A percentile compares a stretch with the other conserved stretches of the same genome.
phyloP scores from a whole-genome alignment of 2,113 vertebrate species.

The Aramus guarauna region DNA sequence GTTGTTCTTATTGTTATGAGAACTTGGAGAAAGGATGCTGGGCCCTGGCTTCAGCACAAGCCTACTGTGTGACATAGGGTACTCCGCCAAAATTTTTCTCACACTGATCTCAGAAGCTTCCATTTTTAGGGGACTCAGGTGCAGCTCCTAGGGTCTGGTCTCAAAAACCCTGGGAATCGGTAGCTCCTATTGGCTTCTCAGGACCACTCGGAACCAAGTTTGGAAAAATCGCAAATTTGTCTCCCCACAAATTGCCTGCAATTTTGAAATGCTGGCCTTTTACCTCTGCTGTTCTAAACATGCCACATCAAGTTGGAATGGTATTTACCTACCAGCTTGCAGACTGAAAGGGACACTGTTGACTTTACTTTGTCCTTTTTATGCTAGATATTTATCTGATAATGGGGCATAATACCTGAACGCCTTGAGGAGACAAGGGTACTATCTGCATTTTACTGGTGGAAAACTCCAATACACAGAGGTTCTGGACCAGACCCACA shows the following conservation, averaged over 20 bases:
- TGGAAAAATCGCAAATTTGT: neutral
- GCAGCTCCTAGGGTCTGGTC: neutral
- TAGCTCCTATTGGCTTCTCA: neutral
- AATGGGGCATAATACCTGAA: neutral
- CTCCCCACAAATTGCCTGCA: neutral
- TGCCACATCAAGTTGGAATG: neutral
- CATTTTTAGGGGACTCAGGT: neutral
- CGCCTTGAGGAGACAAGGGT: neutral
- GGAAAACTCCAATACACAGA: neutral
- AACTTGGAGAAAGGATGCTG: constrained; percentile 64
- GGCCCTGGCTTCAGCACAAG: constrained; percentile 46
- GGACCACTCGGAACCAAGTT: neutral
- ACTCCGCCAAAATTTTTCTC: constrained; percentile 41
- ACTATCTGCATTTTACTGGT: neutral
- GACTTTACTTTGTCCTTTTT: neutral
- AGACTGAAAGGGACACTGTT: neutral
- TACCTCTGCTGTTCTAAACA: neutral
- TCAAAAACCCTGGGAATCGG: neutral
- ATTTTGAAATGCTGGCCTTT: neutral
- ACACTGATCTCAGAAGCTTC: neutral
- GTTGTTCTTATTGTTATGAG: constrained; percentile 63
- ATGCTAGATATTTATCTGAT: neutral
- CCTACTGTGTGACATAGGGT: constrained; percentile 43
- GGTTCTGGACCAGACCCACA: neutral
- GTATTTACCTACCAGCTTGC: neutral